Evolutionary conservation across 1,140 invertebrate species (phyloP).

Genomic region (Camponotus pennsylvanicus): DNA sequence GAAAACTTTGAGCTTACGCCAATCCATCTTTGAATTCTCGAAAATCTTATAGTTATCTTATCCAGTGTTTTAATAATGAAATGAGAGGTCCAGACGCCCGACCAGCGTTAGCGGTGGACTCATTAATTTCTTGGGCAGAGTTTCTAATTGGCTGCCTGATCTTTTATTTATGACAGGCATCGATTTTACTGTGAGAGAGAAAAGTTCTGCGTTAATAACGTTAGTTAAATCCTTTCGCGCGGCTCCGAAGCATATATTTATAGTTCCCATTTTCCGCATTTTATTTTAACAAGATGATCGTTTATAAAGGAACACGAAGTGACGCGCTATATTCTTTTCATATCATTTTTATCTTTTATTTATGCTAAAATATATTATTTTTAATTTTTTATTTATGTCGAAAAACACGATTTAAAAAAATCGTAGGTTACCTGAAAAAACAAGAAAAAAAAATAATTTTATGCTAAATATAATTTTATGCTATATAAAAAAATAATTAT

Average conservation of each 20-base stretch:
- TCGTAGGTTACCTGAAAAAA: neutral
- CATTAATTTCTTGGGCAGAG: constrained; percentile 78
- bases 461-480: neutral
- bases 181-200: constrained; percentile 58
- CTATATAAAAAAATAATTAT: too few relatives aligned
- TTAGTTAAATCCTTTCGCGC: constrained; percentile 68
- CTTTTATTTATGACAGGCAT: constrained; percentile 79
- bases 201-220: constrained; percentile 65
- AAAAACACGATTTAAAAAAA: neutral
- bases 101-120: constrained; percentile 61
- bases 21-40: constrained; percentile 43
- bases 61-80: constrained; percentile 69
- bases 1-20: constrained; percentile 4
- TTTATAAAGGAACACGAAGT: neutral
- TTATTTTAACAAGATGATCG: constrained; percentile 19
- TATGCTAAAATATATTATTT: too few relatives aligned
- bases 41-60: constrained; percentile 63
- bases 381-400: neutral
- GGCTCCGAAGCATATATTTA: constrained; percentile 28
- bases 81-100: constrained; percentile 54
- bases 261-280: constrained; percentile 38
- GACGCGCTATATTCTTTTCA: neutral
- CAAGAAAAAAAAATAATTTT: neutral
- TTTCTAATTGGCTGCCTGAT: constrained; percentile 80
- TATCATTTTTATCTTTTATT: neutral